Base-by-base conservation (phyloP, 2,888 invertebrate genomes). In the Leptopterna dolabrata region DNA sequence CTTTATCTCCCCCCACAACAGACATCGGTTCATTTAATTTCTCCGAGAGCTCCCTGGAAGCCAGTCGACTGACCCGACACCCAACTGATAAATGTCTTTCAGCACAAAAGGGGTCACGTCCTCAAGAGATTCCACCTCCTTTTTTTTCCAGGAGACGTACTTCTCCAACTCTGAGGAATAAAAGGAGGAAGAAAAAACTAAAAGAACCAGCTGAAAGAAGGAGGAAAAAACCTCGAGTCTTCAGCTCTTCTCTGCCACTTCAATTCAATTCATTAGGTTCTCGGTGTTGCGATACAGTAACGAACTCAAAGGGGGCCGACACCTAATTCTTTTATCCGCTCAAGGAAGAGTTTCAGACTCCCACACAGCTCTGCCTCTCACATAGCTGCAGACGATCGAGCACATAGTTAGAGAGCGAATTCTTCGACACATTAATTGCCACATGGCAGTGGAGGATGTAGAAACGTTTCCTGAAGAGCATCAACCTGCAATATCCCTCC, bases 41-140 rank as follows among this genome's bases (percentile, higher is more conserved):
- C 36, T 51, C 55, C 55, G 81, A 81, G 27, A 81, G 81, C 47
- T 55, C 47, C 27, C 81, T 27, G 51, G 47, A 24, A 3, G 43
- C 27, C 51, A 63, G n/a, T 51, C 27, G 14, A 43, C 19, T 27
- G 81, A 55, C 27, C 73, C 73, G 41, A 81, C 30, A 11, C 30
- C 81, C 47, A 47, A 30, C 81, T 81, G 81, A 81, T 81, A 81
- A 81, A 81, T 81, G 81, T 81, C 55, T 29, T 30, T 51, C 81
- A 55, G 30, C 51, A 51, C 47, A 81, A 81, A 51, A 55, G 81
- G 55, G 7, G 55, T 81, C 55, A 81, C 81, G 51, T 51, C 51
- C 81, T 81, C 24, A 41, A 24, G 51, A 29, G 47, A 81, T 27
- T 81, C 81, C 36, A 36, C 36, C 76, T 29, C 24, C 55, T 81